phyloP scores from a whole-genome alignment of 64 coral and sea anemone genomes.

The Acropora yongei region DNA sequence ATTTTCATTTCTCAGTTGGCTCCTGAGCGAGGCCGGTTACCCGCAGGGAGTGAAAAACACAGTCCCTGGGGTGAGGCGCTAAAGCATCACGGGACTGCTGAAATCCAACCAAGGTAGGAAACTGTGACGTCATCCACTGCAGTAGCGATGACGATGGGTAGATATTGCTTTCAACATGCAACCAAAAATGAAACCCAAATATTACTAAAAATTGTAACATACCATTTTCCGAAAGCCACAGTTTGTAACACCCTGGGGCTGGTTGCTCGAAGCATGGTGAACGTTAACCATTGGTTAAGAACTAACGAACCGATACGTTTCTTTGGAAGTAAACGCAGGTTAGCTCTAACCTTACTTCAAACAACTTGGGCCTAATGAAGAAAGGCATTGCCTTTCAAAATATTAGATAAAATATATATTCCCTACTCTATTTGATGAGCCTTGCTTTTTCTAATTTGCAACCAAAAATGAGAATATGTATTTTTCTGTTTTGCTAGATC shows the following conservation, averaged over 20 bases:
- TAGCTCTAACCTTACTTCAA: too few relatives aligned
- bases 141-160: too few relatives aligned
- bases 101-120: constrained; percentile 45
- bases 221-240: background rate
- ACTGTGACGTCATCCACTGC: background rate
- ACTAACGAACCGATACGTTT: too few relatives aligned
- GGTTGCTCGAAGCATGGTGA: background rate
- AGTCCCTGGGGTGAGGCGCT: constrained; percentile 49
- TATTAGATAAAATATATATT: too few relatives aligned
- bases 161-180: too few relatives aligned
- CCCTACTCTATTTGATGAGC: background rate
- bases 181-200: too few relatives aligned
- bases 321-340: too few relatives aligned
- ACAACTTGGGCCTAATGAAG: too few relatives aligned
- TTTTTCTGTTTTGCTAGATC: background rate
- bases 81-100: background rate
- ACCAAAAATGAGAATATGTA: too few relatives aligned
- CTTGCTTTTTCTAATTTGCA: background rate
- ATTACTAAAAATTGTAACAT: too few relatives aligned
- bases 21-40: constrained; percentile 71
- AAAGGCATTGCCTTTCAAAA: too few relatives aligned
- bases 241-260: background rate
- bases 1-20: constrained; percentile 44
- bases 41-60: constrained; percentile 74
- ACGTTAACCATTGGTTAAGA: too few relatives aligned